Evolutionary conservation across 2,888 invertebrate species (phyloP).

Genomic region (Gonocerus acuteangulatus): DNA sequence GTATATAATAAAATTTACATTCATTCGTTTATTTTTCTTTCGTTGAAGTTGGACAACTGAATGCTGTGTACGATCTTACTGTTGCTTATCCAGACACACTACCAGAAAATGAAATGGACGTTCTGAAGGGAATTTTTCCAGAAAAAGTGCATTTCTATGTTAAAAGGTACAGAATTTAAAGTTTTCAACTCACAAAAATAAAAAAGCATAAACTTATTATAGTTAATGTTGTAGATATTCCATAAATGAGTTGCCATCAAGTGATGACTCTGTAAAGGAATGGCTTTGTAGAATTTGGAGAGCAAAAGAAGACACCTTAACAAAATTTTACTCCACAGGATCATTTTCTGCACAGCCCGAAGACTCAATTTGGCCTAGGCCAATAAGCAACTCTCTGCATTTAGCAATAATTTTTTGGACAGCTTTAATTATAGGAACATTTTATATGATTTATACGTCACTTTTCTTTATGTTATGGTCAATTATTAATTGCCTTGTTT

Average conservation of each 20-base stretch:
- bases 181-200: neutral
- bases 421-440: conserved; percentile 29
- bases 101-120: conserved; percentile 66
- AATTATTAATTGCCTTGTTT: conserved; percentile 26
- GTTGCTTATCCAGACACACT: conserved; percentile 70
- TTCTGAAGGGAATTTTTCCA: conserved; percentile 63
- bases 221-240: conserved; percentile 22
- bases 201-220: no score
- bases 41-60: conserved; percentile 53
- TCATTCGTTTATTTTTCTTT: no score
- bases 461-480: conserved; percentile 29
- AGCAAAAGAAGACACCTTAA: conserved; percentile 31
- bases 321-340: conserved; percentile 30
- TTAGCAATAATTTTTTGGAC: conserved; percentile 61
- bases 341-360: conserved; percentile 17
- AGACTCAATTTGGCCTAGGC: conserved; percentile 30
- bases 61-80: conserved; percentile 77
- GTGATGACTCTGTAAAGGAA: conserved; percentile 28
- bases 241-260: conserved; percentile 27
- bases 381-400: conserved; percentile 44
- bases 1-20: no score
- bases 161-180: conserved; percentile 50
- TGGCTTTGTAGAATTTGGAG: conserved; percentile 28
- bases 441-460: conserved; percentile 30
- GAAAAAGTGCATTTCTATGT: conserved; percentile 68